Percentiles rank a stretch among this genome's conserved stretches.
These are phyloP conservation scores for Heteronetta atricapilla DNA, from an alignment of 2,113 vertebrate species.

Conservation along the genomic window DNA sequence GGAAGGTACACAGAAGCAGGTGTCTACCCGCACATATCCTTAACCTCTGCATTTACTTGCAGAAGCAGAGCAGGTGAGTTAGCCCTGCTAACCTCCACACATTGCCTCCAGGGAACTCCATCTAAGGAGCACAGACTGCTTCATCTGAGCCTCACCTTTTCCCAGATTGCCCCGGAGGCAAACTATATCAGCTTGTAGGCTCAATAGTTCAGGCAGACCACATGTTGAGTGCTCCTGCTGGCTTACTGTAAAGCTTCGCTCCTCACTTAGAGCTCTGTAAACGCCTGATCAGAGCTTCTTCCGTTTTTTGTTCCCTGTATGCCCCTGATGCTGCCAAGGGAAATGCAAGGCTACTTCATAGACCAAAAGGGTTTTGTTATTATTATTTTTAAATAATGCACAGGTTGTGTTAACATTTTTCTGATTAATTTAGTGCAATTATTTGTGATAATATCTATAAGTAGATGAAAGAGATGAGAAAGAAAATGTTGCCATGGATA, in stretches of 20 bases:
- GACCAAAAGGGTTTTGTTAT: neutral
- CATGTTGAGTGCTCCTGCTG: neutral
- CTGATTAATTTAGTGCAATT: neutral
- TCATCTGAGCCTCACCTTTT: neutral
- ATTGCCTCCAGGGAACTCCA: neutral
- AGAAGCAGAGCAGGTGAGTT: neutral
- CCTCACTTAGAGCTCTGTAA: neutral
- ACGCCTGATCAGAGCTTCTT: neutral
- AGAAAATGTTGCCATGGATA: neutral
- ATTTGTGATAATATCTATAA: neutral
- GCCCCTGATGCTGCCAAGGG: neutral
- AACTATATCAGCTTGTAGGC: neutral
- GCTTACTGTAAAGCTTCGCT: neutral
- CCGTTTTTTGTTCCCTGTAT: neutral
- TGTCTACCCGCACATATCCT: rapidly evolving
- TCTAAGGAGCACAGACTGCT: neutral
- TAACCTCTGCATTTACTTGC: neutral
- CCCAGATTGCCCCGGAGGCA: neutral
- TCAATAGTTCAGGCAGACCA: neutral
- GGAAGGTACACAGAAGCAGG: neutral
- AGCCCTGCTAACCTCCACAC: neutral
- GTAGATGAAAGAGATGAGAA: neutral
- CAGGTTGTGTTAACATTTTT: neutral
- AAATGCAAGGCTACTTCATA: neutral
- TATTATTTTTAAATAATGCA: neutral